Conservation (phyloP, 2,888 invertebrate species). For the Drosophila atroscutellata region DNA sequence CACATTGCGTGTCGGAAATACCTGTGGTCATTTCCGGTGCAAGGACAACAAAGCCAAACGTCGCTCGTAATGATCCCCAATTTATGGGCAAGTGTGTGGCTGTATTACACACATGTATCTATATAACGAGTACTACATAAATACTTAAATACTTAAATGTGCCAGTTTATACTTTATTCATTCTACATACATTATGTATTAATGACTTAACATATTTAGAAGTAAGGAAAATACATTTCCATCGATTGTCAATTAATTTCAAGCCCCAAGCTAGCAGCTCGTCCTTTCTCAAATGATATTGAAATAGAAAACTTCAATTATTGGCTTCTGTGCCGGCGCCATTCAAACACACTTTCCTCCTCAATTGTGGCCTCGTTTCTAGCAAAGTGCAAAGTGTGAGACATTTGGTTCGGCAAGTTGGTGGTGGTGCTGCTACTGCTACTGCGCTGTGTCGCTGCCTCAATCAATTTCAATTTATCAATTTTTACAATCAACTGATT, state of each 20-base stretch:
- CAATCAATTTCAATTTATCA: conserved; percentile 80
- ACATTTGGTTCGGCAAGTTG: conserved; percentile 38
- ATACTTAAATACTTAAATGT: background rate
- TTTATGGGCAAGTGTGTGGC: conserved; percentile 1
- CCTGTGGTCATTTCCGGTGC: conserved; percentile 25
- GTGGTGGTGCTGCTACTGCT: background rate
- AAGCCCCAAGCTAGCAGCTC: conserved; percentile 3
- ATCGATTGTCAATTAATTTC: conserved; percentile 59
- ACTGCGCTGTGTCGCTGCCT: conserved; percentile 50
- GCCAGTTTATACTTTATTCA: background rate
- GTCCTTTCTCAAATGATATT: conserved; percentile 14
- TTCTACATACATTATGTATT: background rate
- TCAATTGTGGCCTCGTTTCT: conserved; percentile 47
- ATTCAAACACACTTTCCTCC: conserved; percentile 28
- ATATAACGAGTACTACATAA: background rate
- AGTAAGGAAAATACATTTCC: conserved; percentile 2
- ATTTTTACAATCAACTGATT: conserved; percentile 80
- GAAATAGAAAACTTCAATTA: conserved; percentile 44
- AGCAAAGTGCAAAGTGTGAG: conserved; percentile 47
- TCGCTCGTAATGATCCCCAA: background rate
- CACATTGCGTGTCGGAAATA: conserved; percentile 39
- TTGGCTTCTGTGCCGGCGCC: conserved; percentile 18
- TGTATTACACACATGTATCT: background rate
- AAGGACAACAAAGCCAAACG: conserved; percentile 3
- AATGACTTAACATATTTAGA: background rate